These are phyloP conservation scores for Camponotus pennsylvanicus DNA, from an alignment of 1,140 invertebrate species.

Conservation along the genomic window DNA sequence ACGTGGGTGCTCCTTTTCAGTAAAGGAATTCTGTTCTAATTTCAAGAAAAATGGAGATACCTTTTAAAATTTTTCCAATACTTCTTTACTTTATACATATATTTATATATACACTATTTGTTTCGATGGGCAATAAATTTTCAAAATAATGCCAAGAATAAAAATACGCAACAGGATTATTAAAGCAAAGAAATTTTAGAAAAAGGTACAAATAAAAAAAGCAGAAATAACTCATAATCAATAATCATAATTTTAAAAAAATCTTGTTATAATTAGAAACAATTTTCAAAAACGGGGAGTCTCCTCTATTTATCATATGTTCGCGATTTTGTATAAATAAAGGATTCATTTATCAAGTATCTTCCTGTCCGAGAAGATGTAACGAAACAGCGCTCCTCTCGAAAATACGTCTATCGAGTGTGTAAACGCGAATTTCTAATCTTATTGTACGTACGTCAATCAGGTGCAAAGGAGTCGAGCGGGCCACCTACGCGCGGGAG, in stretches of 20 bases:
- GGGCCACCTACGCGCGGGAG: constrained; percentile 65
- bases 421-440: not conserved
- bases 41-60: too few relatives aligned
- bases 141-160: too few relatives aligned
- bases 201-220: not conserved
- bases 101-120: too few relatives aligned
- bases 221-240: too few relatives aligned
- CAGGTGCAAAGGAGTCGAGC: constrained; percentile 42
- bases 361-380: not conserved
- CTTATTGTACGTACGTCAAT: not conserved
- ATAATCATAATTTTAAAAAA: too few relatives aligned
- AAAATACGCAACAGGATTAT: not conserved
- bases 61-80: not conserved
- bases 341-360: not conserved
- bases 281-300: not conserved
- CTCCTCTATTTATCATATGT: not conserved
- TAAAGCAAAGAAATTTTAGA: not conserved
- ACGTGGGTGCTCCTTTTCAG: not conserved
- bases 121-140: too few relatives aligned
- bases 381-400: not conserved
- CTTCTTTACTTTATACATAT: not conserved
- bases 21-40: not conserved
- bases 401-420: not conserved
- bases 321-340: not conserved
- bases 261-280: not conserved